A percentile compares a stretch with the other conserved stretches of the same genome.
These are phyloP conservation scores for Pangasius sanitwongsei DNA, from an alignment of 2,797 vertebrate genomes.

Conservation along the genomic window DNA sequence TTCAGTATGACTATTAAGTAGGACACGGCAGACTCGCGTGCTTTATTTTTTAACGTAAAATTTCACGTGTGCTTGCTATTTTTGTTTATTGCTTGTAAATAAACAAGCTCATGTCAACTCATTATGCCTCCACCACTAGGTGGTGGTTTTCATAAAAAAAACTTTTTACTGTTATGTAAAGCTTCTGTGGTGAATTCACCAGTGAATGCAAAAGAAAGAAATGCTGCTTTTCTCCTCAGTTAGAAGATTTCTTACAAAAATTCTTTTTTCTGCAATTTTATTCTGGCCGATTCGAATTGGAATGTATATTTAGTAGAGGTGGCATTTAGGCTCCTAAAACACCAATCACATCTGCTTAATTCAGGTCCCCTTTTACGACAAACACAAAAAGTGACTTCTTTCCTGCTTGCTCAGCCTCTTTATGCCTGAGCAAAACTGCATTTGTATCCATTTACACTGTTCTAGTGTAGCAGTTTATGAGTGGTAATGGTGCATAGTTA, in stretches of 20 bases:
- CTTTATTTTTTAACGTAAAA: background rate
- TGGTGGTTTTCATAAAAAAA: background rate
- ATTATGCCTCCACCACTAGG: background rate
- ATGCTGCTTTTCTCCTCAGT: background rate
- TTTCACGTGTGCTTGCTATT: background rate
- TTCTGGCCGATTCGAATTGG: background rate
- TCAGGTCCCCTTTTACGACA: background rate
- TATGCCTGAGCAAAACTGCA: background rate
- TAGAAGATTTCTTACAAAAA: too few relatives aligned
- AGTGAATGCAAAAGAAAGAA: background rate
- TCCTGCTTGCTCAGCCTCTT: background rate
- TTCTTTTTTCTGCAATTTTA: background rate
- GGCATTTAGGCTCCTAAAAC: background rate
- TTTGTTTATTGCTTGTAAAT: background rate
- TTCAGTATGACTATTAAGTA: too few relatives aligned
- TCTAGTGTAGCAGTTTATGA: too few relatives aligned
- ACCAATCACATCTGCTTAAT: background rate
- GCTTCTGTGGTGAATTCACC: background rate
- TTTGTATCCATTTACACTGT: too few relatives aligned
- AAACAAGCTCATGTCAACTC: background rate
- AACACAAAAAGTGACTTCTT: background rate
- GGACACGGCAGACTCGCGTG: background rate
- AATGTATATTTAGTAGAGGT: background rate
- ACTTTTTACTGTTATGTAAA: background rate
- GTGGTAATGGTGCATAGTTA: too few relatives aligned